A percentile compares a stretch with the other conserved stretches of the same genome.
phyloP scores from a whole-genome alignment of 1,140 invertebrate species.

The Formica exsecta region DNA sequence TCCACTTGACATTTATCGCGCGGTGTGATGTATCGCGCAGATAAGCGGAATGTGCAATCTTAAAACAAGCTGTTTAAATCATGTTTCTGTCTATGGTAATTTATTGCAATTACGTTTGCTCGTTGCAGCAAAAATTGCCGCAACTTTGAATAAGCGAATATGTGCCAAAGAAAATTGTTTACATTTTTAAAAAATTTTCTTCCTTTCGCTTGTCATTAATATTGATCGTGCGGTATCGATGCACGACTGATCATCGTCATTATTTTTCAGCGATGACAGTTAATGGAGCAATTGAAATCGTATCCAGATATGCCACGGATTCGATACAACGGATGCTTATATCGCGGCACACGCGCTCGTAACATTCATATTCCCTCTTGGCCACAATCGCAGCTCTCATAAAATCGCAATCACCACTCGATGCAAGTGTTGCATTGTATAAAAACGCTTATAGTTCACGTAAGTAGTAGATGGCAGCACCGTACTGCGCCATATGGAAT shows the following conservation, averaged over 20 bases:
- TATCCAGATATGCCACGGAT: not conserved
- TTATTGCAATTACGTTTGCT: constrained; percentile 18
- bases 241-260: not conserved
- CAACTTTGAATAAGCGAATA: not conserved
- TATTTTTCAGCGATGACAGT: not conserved
- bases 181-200: not conserved
- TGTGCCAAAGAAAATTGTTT: not conserved
- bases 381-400: constrained; percentile 30
- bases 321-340: not conserved
- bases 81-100: constrained; percentile 24
- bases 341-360: not conserved
- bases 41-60: constrained; percentile 41
- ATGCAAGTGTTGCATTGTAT: constrained; percentile 58
- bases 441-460: constrained; percentile 81
- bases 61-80: constrained; percentile 44
- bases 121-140: constrained; percentile 10
- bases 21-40: constrained; percentile 18
- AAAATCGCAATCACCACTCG: constrained; percentile 37
- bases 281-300: not conserved
- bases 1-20: not conserved
- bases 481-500: constrained; percentile 77
- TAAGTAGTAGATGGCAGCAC: constrained; percentile 85
- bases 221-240: not conserved
- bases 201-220: not conserved
- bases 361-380: constrained; percentile 40